Conservation (phyloP, 2,888 invertebrate genomes). For the Cephus runcator region DNA sequence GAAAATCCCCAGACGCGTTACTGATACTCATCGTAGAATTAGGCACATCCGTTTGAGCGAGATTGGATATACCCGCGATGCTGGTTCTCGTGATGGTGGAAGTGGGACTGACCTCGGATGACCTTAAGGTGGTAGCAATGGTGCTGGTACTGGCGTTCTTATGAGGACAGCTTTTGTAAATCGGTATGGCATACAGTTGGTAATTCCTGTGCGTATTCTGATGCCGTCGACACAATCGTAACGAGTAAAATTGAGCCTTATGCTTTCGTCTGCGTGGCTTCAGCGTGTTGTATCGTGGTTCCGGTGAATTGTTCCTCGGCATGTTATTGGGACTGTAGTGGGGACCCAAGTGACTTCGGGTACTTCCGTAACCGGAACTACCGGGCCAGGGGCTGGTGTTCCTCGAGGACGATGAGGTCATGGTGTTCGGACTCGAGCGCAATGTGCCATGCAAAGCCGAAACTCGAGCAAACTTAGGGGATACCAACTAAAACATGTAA, state of each 20-base stretch:
- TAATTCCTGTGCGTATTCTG: conserved; percentile 45
- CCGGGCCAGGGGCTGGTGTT: conserved; percentile 55
- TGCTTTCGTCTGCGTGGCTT: conserved; percentile 58
- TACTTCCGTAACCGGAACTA: conserved; percentile 68
- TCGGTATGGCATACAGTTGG: conserved; percentile 60
- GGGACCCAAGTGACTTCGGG: conserved; percentile 63
- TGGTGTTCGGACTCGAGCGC: conserved; percentile 48
- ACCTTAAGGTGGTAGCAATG: conserved; percentile 42
- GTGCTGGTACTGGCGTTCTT: conserved; percentile 40
- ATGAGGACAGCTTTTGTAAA: conserved; percentile 55
- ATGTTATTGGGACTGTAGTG: conserved; percentile 60
- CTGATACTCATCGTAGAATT: not conserved
- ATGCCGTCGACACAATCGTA: conserved; percentile 54
- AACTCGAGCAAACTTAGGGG: conserved; percentile 61
- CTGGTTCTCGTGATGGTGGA: conserved; percentile 22
- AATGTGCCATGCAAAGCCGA: conserved; percentile 61
- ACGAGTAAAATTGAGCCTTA: conserved; percentile 49
- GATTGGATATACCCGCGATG: conserved; percentile 6
- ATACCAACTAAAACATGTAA: conserved; percentile 60
- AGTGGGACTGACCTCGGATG: conserved; percentile 15
- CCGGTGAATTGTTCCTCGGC: conserved; percentile 60
- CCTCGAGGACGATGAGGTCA: conserved; percentile 45
- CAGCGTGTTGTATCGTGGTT: conserved; percentile 57
- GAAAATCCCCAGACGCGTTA: not conserved
- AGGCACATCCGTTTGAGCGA: not conserved